Base-by-base conservation (phyloP, 2,797 vertebrate genomes). In the Alectoris magna region DNA sequence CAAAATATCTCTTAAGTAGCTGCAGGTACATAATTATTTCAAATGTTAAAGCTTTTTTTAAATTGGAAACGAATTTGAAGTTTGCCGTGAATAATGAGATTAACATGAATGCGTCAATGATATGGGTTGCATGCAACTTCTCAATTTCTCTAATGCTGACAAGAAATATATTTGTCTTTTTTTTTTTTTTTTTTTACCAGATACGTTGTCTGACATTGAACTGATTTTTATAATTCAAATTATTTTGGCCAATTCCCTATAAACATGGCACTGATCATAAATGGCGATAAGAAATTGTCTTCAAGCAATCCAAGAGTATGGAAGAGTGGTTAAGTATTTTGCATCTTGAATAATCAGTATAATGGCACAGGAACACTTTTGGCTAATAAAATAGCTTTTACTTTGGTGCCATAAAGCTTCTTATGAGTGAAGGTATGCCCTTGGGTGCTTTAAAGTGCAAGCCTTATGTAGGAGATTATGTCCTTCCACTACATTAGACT, bases 1-100 rank as follows among this genome's bases (percentile, higher is more conserved):
- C 56, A 94, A 96, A 97, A 90, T 85, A 53, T 31, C 38, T 29
- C 73, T 90, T 78, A 80, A 88, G 66, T 55, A 87, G 63, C 44
- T 95, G n/a, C 67, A 84, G 87, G 71, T 14, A 74, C 14, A 94
- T 84, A 86, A 91, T 92, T 92, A 94, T 95, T 94, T 66, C 68
- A 86, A 75, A 53, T 70, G 64, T 17, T 71, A 83, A 93, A 88
- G 6, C 34, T 29, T 84, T 59, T 4, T 2, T 36, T 72, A 81
- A 81, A 85, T 10, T 17, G 58, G 56, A 79, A 21, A 21, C 64
- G 10, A 64, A 29, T 87, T 44, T 79, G 46, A 70, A 22, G 88
- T 38, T 15, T 84, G 19, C 6, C 76, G 9, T 62, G 82, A 91
- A 46, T 5, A 76, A 8, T 38, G n/a, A 18, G 69, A 90, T 56